Percentiles rank a stretch among this genome's conserved stretches.
phyloP scores from a whole-genome alignment of 1,140 invertebrate genomes.

The Euwallacea similis region DNA sequence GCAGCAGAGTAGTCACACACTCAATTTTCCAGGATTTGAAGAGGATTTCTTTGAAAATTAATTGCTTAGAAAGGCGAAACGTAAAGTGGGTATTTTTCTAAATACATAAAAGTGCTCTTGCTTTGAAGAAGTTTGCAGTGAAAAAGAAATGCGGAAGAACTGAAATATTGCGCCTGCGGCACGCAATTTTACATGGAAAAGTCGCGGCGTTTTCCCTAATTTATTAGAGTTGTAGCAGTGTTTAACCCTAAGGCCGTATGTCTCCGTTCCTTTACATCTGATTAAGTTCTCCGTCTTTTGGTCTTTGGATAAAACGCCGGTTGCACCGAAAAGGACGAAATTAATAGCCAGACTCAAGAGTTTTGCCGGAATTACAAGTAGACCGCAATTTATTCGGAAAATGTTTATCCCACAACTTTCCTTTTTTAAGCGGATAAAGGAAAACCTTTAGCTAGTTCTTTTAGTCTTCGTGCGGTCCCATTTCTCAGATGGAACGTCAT shows the following conservation, averaged over 20 bases:
- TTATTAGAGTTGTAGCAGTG: constrained; percentile 41
- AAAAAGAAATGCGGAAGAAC: constrained; percentile 18
- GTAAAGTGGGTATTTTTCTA: no score
- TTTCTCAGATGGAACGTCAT: constrained; percentile 7
- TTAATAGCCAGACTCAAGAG: constrained; percentile 31
- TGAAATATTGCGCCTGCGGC: constrained; percentile 39
- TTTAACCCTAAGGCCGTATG: constrained; percentile 34
- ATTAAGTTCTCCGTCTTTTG: constrained; percentile 42
- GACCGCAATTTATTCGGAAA: constrained; percentile 27
- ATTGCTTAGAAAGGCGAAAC: no score
- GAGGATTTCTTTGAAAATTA: no score
- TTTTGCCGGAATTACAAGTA: constrained; percentile 24
- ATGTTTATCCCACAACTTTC: constrained; percentile 28
- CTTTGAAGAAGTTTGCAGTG: not conserved
- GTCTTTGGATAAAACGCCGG: not conserved
- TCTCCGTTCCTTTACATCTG: constrained; percentile 46
- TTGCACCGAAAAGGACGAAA: constrained; percentile 25
- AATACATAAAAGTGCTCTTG: no score
- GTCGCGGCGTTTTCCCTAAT: constrained; percentile 34
- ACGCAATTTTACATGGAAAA: constrained; percentile 42
- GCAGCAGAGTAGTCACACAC: no score
- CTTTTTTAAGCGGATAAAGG: constrained; percentile 12
- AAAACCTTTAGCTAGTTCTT: constrained; percentile 18
- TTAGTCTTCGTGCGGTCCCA: constrained; percentile 9
- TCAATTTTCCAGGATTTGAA: no score